A percentile compares a stretch with the other conserved stretches of the same genome.
phyloP scores from a whole-genome alignment of 2,888 invertebrate species.

The Artemia sinica region DNA sequence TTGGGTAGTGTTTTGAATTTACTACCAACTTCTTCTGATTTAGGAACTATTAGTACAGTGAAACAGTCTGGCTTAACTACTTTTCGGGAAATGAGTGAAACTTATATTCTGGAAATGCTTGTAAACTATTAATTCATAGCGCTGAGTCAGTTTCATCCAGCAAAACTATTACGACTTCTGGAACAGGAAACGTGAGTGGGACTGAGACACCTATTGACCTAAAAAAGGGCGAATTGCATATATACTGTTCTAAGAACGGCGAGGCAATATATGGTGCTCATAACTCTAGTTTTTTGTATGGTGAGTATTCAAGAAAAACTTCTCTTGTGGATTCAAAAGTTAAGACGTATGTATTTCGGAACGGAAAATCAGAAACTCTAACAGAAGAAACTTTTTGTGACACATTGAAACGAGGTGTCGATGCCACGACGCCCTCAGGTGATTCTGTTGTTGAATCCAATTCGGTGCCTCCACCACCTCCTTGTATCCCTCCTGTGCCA shows the following conservation, averaged over 20 bases:
- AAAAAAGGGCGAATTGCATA: slow-evolving; percentile 23
- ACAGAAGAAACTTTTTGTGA: slow-evolving; percentile 24
- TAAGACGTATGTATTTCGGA: slow-evolving; percentile 24
- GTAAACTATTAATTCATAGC: slow-evolving; percentile 13
- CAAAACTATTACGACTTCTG: slow-evolving; percentile 4
- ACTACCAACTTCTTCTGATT: not conserved
- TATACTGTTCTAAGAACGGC: slow-evolving; percentile 25
- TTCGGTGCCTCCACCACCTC: not conserved
- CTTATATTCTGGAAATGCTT: slow-evolving; percentile 3
- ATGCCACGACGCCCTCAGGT: not conserved
- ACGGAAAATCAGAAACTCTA: slow-evolving; percentile 24
- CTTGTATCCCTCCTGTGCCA: not conserved
- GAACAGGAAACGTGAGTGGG: slow-evolving; percentile 13
- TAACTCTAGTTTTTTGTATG: slow-evolving; percentile 24
- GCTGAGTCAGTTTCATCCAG: slow-evolving; percentile 22
- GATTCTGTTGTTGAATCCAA: not conserved
- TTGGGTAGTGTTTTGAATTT: not conserved
- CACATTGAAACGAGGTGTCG: not conserved
- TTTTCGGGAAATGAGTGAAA: slow-evolving; percentile 2
- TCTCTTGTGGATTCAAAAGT: slow-evolving; percentile 17
- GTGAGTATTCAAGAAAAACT: slow-evolving; percentile 23
- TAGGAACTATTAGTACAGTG: slow-evolving; percentile 6
- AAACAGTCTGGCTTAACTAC: not conserved
- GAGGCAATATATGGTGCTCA: slow-evolving; percentile 25
- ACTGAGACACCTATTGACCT: slow-evolving; percentile 1